Evolutionary conservation across 2,113 vertebrate species (phyloP).

Genomic region (Aythya baeri): DNA sequence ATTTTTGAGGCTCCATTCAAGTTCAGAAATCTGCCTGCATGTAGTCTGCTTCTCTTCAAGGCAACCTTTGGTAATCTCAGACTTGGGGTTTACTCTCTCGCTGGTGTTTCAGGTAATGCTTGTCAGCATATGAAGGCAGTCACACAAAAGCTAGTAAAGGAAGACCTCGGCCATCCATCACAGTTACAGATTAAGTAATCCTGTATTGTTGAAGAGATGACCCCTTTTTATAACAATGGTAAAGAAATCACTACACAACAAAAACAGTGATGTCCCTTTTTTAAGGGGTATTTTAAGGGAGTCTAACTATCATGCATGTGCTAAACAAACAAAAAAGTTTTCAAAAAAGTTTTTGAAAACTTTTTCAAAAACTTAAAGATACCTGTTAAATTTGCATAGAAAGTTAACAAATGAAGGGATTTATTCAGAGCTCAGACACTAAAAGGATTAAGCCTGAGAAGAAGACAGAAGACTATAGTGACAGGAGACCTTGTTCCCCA

Average conservation of each 20-base stretch:
- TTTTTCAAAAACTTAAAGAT: background rate
- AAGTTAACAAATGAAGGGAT: background rate
- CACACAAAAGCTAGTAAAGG: background rate
- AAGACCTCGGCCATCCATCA: background rate
- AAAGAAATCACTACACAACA: background rate
- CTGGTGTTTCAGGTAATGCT: background rate
- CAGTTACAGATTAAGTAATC: background rate
- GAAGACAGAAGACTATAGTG: background rate
- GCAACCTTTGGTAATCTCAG: background rate
- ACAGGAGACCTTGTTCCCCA: background rate
- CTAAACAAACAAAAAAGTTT: background rate
- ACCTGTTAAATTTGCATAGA: background rate
- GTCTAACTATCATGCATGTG: background rate
- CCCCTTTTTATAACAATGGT: background rate
- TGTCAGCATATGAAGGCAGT: background rate
- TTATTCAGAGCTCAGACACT: background rate
- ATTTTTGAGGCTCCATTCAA: background rate
- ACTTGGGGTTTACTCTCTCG: accelerated
- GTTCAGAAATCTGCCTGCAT: background rate
- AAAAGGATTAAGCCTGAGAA: background rate
- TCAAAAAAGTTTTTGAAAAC: no score
- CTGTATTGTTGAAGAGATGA: background rate
- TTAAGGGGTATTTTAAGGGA: background rate
- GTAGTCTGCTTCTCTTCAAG: background rate
- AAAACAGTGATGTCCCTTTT: background rate